Conservation (phyloP, 2,888 invertebrate genomes). For the Caenorhabditis drosophilae region DNA sequence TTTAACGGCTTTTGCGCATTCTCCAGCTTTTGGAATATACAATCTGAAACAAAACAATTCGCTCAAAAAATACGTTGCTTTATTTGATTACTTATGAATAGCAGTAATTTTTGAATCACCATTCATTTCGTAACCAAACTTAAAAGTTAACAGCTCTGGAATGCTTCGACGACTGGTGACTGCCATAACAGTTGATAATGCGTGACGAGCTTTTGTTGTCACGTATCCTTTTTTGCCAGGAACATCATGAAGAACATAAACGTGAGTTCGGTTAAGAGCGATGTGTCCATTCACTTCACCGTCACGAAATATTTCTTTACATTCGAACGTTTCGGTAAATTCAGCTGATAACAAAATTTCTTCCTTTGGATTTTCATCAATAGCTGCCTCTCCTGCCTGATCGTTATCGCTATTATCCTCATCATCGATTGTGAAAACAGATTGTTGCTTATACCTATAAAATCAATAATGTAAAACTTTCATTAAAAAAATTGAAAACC, state of each 20-base stretch:
- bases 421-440: constrained; percentile 51
- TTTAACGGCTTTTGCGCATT: constrained; percentile 68
- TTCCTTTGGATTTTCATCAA: constrained; percentile 40
- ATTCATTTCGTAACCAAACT: constrained; percentile 64
- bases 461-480: background rate
- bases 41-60: constrained; percentile 47
- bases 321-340: constrained; percentile 84
- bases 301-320: constrained; percentile 82
- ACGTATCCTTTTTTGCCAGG: constrained; percentile 75
- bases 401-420: constrained; percentile 52
- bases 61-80: too few relatives aligned
- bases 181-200: constrained; percentile 88
- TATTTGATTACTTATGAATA: constrained; percentile 56
- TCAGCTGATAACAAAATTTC: constrained; percentile 73
- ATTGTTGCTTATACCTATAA: constrained; percentile 69
- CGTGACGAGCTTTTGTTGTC: constrained; percentile 84
- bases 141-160: constrained; percentile 92
- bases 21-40: constrained; percentile 65
- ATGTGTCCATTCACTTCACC: constrained; percentile 47
- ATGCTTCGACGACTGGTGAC: constrained; percentile 94
- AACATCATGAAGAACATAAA: constrained; percentile 59
- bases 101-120: constrained; percentile 61
- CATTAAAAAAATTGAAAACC: constrained; percentile 9
- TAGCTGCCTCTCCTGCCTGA: constrained; percentile 11
- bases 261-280: constrained; percentile 61